Conservation (phyloP, 1,140 invertebrate species). For the Samia ricini region DNA sequence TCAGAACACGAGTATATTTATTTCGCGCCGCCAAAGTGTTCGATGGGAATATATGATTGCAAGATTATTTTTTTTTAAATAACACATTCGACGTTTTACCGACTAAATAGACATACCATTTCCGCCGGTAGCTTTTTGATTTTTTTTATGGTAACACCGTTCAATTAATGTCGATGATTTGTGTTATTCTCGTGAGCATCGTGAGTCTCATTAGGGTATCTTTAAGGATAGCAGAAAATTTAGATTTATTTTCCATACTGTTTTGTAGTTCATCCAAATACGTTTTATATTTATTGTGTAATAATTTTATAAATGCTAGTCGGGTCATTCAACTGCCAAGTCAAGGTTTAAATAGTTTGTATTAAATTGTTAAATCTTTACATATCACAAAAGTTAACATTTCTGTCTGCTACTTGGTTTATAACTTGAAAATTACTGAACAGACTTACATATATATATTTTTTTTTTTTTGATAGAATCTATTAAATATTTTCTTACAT, state of each 20-base stretch:
- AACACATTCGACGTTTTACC: constrained; percentile 32
- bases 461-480: no score
- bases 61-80: constrained; percentile 51
- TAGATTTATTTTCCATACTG: constrained; percentile 1
- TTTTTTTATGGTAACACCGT: constrained; percentile 36
- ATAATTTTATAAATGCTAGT: not conserved
- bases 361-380: not conserved
- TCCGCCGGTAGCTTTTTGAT: constrained; percentile 51
- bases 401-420: no score
- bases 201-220: constrained; percentile 33
- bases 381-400: no score
- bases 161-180: constrained; percentile 58
- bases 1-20: constrained; percentile 29
- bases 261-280: not conserved
- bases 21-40: constrained; percentile 34
- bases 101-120: constrained; percentile 33
- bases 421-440: no score
- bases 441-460: no score
- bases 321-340: not conserved
- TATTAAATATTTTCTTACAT: no score
- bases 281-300: not conserved
- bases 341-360: not conserved
- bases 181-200: constrained; percentile 39
- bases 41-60: constrained; percentile 49
- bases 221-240: not conserved